Evolutionary conservation across 2,113 vertebrate genomes (phyloP).

Genomic region (Campylorhamphus procurvoides): DNA sequence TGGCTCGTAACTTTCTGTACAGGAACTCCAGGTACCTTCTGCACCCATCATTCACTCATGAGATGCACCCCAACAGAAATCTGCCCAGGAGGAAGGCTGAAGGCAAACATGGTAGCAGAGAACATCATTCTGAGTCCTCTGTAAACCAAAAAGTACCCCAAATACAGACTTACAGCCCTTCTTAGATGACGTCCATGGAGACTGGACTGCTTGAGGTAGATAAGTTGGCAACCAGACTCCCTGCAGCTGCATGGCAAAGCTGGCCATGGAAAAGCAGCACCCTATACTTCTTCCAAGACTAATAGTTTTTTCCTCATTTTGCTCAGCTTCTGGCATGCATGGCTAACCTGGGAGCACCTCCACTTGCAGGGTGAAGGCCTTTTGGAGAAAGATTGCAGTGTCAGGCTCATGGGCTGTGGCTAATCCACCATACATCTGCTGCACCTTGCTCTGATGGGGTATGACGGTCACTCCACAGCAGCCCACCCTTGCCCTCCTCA

Average conservation of each 20-base stretch:
- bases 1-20: background rate
- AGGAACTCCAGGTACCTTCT: background rate
- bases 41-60: background rate
- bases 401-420: rapidly evolving
- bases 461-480: rapidly evolving
- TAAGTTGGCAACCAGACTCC: background rate
- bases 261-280: background rate
- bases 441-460: rapidly evolving
- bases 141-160: background rate
- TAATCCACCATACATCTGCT: background rate
- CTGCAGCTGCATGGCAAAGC: background rate
- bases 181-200: background rate
- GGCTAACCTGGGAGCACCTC: background rate
- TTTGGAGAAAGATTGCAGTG: background rate
- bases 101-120: rapidly evolving
- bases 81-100: background rate
- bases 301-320: background rate
- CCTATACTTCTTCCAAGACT: background rate
- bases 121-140: rapidly evolving
- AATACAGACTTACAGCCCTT: background rate
- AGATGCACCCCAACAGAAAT: background rate
- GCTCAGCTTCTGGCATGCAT: background rate
- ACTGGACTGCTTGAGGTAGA: background rate
- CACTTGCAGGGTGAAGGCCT: background rate
- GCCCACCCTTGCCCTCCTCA: background rate